Conservation (phyloP, 2,888 invertebrate genomes). For the Cephus sareptanus region DNA sequence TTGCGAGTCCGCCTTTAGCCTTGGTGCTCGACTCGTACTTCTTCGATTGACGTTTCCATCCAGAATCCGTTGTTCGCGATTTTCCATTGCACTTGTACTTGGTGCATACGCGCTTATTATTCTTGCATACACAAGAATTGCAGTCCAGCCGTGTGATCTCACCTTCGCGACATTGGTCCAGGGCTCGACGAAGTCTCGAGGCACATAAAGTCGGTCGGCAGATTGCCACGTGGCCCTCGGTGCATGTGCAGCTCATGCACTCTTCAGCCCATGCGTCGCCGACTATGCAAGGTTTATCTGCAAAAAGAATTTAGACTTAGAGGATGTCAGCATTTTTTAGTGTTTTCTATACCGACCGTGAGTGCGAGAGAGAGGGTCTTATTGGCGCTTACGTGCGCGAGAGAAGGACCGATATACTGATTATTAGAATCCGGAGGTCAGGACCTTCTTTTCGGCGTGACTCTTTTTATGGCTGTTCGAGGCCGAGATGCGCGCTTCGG, state of each 20-base stretch:
- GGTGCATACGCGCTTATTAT: conserved; percentile 24
- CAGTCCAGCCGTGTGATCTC: conserved; percentile 21
- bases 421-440: background rate
- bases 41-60: background rate
- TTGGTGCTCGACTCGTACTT: background rate
- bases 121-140: conserved; percentile 27
- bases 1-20: background rate
- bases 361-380: background rate
- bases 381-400: background rate
- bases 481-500: too few relatives aligned
- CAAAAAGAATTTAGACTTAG: background rate
- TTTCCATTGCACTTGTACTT: conserved; percentile 21
- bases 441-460: background rate
- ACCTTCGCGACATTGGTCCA: conserved; percentile 29
- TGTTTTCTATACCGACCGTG: background rate
- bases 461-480: too few relatives aligned
- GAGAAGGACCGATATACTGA: background rate
- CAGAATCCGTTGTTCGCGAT: background rate
- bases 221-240: conserved; percentile 17
- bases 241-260: conserved; percentile 32
- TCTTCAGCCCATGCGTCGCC: conserved; percentile 37
- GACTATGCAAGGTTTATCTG: conserved; percentile 30
- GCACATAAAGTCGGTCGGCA: conserved; percentile 34
- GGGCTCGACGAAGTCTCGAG: conserved; percentile 18
- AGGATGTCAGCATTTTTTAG: background rate